These are phyloP conservation scores for Syngnathus acus DNA, from an alignment of 2,797 vertebrate genomes.

Conservation along the genomic window DNA sequence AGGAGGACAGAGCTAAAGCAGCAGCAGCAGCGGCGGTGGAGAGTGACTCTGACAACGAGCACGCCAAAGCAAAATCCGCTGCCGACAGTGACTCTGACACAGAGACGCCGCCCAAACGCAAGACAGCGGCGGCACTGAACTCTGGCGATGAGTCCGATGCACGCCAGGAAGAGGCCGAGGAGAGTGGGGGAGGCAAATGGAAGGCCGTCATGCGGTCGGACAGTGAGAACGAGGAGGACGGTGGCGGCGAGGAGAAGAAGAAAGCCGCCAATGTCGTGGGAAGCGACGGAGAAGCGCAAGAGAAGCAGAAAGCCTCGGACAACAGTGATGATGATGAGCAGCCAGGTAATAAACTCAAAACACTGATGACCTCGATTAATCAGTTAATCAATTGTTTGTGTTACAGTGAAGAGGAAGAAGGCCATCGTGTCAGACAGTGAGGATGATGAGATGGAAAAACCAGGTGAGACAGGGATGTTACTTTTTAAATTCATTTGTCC, in stretches of 20 bases:
- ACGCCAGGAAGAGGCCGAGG: conserved; percentile 6
- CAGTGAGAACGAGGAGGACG: conserved; percentile 63
- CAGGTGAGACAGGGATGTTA: conserved; percentile 43
- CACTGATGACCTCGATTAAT: neutral
- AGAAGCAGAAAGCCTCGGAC: conserved; percentile 35
- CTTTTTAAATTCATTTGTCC: neutral
- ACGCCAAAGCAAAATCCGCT: conserved; percentile 56
- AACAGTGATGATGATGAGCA: conserved; percentile 80
- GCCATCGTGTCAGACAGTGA: conserved; percentile 90
- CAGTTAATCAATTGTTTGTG: neutral
- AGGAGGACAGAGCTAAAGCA: conserved; percentile 35
- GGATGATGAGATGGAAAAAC: conserved; percentile 61
- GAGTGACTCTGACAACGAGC: conserved; percentile 75
- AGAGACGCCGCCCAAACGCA: conserved; percentile 52
- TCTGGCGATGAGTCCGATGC: conserved; percentile 71
- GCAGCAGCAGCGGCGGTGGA: conserved; percentile 16
- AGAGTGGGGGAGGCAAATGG: conserved; percentile 39
- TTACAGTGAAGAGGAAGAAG: conserved; percentile 82
- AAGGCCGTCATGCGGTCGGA: conserved; percentile 76
- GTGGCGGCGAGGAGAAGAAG: conserved; percentile 33
- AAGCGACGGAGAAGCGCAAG: conserved; percentile 66
- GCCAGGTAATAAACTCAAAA: conserved; percentile 52
- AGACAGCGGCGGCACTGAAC: conserved; percentile 55
- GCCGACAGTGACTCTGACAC: conserved; percentile 66
- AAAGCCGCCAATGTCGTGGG: conserved; percentile 52